A percentile compares a stretch with the other conserved stretches of the same genome.
Evolutionary conservation across 2,113 vertebrate species (phyloP).

Genomic region (Trematocara nigrifrons): DNA sequence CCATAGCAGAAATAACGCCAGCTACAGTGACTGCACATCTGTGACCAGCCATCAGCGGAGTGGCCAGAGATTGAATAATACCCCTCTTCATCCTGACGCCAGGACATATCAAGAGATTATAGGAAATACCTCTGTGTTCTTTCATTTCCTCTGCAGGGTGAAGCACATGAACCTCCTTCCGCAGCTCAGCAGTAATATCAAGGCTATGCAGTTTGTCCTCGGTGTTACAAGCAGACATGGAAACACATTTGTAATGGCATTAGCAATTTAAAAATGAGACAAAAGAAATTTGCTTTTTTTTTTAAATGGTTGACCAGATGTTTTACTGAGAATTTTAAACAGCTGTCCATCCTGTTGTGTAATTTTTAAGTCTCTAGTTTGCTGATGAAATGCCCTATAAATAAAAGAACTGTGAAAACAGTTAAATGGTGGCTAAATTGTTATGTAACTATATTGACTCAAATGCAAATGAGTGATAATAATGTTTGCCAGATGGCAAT

Average conservation of each 20-base stretch:
- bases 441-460: background rate
- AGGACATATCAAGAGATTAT: background rate
- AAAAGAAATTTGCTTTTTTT: background rate
- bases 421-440: background rate
- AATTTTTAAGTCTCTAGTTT: background rate
- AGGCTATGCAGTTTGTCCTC: background rate
- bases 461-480: background rate
- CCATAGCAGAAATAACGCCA: background rate
- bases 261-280: background rate
- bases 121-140: conserved; percentile 15
- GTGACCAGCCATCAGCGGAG: background rate
- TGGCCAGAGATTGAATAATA: background rate
- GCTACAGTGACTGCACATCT: conserved; percentile 31
- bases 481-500: background rate
- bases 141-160: conserved; percentile 41
- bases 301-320: background rate
- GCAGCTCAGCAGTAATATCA: background rate
- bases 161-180: background rate
- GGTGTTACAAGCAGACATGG: background rate
- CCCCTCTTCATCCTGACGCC: conserved; percentile 1
- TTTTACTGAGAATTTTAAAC: background rate
- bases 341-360: background rate
- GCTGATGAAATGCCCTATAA: background rate
- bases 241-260: background rate
- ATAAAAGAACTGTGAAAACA: background rate